phyloP scores from a whole-genome alignment of 2,797 vertebrate genomes.

The Clarias platycephalus region DNA sequence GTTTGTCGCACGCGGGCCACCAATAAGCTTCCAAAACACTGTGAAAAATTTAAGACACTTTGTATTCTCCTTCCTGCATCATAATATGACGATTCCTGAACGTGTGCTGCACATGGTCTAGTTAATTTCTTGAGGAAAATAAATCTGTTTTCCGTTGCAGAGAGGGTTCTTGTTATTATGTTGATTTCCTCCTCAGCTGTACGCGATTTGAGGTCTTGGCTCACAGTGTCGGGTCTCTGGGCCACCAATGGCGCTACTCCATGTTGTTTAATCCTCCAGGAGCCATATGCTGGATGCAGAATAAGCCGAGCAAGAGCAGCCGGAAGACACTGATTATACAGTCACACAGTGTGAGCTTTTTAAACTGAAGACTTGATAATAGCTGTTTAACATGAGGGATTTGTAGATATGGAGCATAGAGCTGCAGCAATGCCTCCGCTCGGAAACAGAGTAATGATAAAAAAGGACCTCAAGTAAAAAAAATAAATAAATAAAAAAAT shows the following conservation, averaged over 20 bases:
- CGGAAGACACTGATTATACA: constrained; percentile 50
- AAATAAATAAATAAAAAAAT: background rate
- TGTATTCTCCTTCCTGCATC: background rate
- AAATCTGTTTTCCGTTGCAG: background rate
- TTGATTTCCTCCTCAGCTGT: constrained; percentile 18
- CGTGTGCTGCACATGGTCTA: constrained; percentile 4
- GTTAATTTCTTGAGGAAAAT: background rate
- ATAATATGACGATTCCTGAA: background rate
- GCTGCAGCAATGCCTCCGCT: background rate
- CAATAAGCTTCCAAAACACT: constrained; percentile 1
- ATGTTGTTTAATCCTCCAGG: constrained; percentile 70
- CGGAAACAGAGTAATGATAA: background rate
- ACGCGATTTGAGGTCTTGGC: background rate
- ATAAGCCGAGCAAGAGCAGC: constrained; percentile 68
- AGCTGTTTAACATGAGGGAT: constrained; percentile 10
- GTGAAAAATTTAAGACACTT: background rate
- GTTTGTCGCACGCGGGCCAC: constrained; percentile 45
- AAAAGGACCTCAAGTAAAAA: background rate
- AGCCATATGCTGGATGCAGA: constrained; percentile 72
- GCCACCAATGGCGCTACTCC: constrained; percentile 21
- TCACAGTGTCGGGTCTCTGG: constrained; percentile 15
- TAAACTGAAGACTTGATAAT: constrained; percentile 26
- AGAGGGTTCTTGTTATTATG: constrained; percentile 15
- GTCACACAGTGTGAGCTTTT: constrained; percentile 49
- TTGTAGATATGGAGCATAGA: background rate